These are phyloP conservation scores for Tipula vernalis DNA, from an alignment of 2,888 invertebrate genomes.

Conservation along the genomic window DNA sequence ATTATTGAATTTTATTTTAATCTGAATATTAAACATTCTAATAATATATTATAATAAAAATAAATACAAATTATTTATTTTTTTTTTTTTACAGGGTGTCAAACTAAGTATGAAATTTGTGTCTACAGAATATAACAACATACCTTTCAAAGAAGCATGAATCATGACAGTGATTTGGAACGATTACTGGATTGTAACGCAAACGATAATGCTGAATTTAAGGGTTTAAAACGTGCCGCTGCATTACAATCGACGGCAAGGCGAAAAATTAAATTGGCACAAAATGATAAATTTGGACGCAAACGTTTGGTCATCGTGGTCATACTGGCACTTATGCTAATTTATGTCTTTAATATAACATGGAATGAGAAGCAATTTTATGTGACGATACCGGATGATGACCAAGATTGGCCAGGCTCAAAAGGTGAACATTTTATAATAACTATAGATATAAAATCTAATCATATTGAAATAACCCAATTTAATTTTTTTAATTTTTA, in stretches of 20 bases:
- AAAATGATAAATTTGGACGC: constrained; percentile 13
- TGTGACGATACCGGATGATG: constrained; percentile 14
- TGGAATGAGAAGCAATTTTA: constrained; percentile 8
- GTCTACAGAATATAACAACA: not conserved
- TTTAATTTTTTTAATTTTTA: no score
- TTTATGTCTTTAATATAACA: constrained; percentile 5
- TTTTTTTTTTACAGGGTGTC: not conserved
- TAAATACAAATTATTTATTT: no score
- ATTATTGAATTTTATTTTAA: no score
- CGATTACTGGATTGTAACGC: not conserved
- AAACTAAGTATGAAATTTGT: not conserved
- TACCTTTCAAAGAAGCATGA: not conserved
- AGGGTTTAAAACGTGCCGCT: not conserved
- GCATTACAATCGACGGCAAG: not conserved
- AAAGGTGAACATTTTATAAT: constrained; percentile 11
- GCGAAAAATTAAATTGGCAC: not conserved
- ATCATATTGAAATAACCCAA: no score
- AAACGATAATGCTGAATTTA: not conserved
- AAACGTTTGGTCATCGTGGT: constrained; percentile 10
- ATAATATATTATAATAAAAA: no score
- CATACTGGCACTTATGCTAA: constrained; percentile 5
- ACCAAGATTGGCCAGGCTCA: constrained; percentile 12
- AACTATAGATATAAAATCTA: no score
- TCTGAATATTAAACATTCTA: no score
- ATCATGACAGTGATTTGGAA: not conserved